phyloP scores from a whole-genome alignment of 2,797 vertebrate genomes.

The Crypturellus tataupa region DNA sequence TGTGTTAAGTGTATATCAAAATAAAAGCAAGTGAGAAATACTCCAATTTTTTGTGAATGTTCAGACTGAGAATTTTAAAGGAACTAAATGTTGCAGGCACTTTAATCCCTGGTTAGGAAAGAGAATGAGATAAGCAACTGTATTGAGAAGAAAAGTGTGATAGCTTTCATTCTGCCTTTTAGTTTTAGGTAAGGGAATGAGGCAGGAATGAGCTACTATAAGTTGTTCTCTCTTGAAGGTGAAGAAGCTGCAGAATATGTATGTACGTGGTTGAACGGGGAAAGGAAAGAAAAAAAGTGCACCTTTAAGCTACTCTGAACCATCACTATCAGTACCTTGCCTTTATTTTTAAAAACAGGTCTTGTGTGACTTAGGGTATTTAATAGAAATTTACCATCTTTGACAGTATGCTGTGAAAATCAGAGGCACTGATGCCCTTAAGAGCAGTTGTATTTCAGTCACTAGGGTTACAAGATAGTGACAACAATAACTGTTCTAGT shows the following conservation, averaged over 20 bases:
- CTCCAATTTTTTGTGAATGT: background rate
- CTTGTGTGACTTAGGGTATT: background rate
- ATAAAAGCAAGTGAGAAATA: background rate
- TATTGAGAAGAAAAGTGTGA: background rate
- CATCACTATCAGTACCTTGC: fast-evolving
- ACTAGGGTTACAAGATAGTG: background rate
- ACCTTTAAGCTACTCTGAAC: background rate
- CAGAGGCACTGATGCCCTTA: background rate
- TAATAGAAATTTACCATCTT: conserved; percentile 19
- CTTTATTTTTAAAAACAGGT: background rate
- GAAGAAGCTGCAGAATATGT: background rate
- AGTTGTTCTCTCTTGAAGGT: background rate
- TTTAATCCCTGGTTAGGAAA: background rate
- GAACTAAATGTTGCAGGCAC: background rate
- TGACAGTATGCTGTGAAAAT: conserved; percentile 2
- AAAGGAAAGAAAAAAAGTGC: background rate
- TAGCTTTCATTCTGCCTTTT: background rate
- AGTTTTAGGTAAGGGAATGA: background rate
- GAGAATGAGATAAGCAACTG: background rate
- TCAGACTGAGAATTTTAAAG: background rate
- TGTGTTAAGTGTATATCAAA: background rate
- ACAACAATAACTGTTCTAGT: background rate
- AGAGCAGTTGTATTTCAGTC: conserved; percentile 26
- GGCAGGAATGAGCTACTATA: background rate
- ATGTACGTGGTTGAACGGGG: background rate